Percentiles rank a stretch among this genome's conserved stretches.
phyloP scores from a whole-genome alignment of 2,888 invertebrate genomes.

The Orchesellides sinensis region DNA sequence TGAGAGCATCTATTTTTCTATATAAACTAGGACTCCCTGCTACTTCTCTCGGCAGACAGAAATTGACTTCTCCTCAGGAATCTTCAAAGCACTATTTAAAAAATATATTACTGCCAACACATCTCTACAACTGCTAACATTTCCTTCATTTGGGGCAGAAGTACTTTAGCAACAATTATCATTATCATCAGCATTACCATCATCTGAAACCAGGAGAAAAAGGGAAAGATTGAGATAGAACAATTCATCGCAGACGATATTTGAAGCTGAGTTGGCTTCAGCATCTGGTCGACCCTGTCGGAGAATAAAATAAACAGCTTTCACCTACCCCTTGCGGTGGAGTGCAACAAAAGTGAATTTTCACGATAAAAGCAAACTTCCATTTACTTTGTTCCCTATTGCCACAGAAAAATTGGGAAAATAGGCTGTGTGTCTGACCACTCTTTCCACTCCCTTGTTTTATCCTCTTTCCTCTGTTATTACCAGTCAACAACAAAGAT shows the following conservation, averaged over 20 bases:
- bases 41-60: constrained; percentile 61
- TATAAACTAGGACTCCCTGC: constrained; percentile 63
- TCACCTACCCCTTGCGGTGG: constrained; percentile 41
- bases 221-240: too few relatives aligned
- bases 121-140: not conserved
- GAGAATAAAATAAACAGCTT: constrained; percentile 19
- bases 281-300: constrained; percentile 28
- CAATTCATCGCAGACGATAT: not conserved
- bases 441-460: too few relatives aligned
- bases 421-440: too few relatives aligned
- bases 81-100: constrained; percentile 5
- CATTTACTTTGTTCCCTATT: too few relatives aligned
- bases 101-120: not conserved
- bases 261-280: too few relatives aligned
- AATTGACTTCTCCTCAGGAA: constrained; percentile 64
- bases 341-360: constrained; percentile 57
- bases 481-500: too few relatives aligned
- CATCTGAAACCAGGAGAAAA: too few relatives aligned
- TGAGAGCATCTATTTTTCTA: constrained; percentile 34
- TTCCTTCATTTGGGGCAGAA: not conserved
- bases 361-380: too few relatives aligned
- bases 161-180: not conserved
- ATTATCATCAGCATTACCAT: not conserved
- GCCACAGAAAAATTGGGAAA: too few relatives aligned
- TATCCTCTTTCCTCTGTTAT: too few relatives aligned